A percentile compares a stretch with the other conserved stretches of the same genome.
These are phyloP conservation scores for Hypocryptadius cinnamomeus DNA, from an alignment of 2,113 vertebrate species.

Conservation along the genomic window DNA sequence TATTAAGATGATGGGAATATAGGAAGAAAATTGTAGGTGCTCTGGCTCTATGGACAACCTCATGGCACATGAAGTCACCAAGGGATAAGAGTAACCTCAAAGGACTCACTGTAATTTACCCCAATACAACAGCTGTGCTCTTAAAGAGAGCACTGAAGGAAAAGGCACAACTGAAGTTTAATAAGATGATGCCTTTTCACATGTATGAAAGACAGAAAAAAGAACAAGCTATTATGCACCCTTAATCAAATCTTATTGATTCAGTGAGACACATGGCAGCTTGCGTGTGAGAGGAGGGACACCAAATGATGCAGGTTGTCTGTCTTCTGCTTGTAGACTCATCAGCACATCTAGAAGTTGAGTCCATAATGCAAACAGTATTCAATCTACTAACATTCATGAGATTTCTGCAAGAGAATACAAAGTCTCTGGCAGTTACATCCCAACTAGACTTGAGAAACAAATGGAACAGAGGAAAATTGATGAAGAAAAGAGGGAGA, in stretches of 20 bases:
- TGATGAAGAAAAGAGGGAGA: background rate
- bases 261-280: background rate
- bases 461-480: background rate
- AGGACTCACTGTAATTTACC: background rate
- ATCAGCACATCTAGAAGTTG: background rate
- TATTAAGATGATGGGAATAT: background rate
- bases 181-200: background rate
- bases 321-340: background rate
- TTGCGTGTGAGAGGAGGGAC: background rate
- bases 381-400: background rate
- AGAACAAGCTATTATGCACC: background rate
- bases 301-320: background rate
- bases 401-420: background rate
- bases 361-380: background rate
- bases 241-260: background rate
- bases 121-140: conserved; percentile 8
- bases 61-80: background rate
- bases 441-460: background rate
- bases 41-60: background rate
- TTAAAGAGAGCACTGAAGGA: background rate
- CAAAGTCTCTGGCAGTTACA: background rate
- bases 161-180: background rate
- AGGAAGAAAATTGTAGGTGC: background rate
- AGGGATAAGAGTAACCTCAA: background rate
- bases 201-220: background rate